Evolutionary conservation across 2,888 invertebrate genomes (phyloP), one percentile per base, ranked within the genome.

Genomic region (Uropetala carovei): DNA sequence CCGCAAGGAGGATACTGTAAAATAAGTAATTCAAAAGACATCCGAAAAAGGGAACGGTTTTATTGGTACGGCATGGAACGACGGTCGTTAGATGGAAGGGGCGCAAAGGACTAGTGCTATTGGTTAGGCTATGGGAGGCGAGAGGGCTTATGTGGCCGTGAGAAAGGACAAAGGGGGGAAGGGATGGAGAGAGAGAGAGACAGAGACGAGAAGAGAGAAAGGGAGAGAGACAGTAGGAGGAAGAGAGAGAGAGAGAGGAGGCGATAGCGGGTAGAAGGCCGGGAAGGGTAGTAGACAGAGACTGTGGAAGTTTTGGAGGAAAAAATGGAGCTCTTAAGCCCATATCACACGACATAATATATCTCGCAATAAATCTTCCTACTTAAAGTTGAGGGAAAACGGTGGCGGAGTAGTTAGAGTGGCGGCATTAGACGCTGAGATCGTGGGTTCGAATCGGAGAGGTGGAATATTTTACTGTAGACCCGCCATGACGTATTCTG

Each of bases 21-120:
- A 89, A 89, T 89, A 89, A 89, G 89, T 89, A 60, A 89, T 89
- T 89, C 89, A 89, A 89, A 89, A 89, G 89, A 89, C 89, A 89
- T 89, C 64, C 64, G 64, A 89, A 89, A 89, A 64, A 64, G 89
- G 89, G 64, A 64, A 43, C 68, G 22, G 59, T 89, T 89, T 89
- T 89, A 89, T 89, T 30, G 89, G 60, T 64, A 60, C 30, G 64
- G 64, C 30, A 60, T 64, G 64, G 64, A 89, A 89, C 56, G 89
- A 89, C 89, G 89, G 89, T 89, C 22, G 75, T 75, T 75, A 75
- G 75, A n/a, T 22, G 68, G 68, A 68, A 22, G 27, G 27, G 27
- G 75, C 43, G 43, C 56, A 83, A 64, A 64, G 89, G 64, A 89
- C 83, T 57, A 11, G 56, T 43, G 64, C 64, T 60, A 89, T 89